Evolutionary conservation across 1,140 invertebrate genomes (phyloP).

Genomic region (Drosophila repletoides): DNA sequence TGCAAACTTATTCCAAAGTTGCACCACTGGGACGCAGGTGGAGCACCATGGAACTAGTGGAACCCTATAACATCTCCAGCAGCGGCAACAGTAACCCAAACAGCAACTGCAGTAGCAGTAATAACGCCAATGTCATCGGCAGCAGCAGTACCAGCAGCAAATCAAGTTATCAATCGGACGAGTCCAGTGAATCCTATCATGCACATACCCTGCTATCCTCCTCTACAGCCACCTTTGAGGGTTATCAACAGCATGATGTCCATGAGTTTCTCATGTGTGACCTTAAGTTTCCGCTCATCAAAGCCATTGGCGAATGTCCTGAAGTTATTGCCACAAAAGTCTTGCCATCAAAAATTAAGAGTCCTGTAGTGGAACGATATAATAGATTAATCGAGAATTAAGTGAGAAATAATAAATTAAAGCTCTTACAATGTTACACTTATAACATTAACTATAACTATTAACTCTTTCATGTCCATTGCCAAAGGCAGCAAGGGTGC

Average conservation of each 20-base stretch:
- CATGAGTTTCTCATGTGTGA: conserved; percentile 94
- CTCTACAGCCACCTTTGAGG: conserved; percentile 94
- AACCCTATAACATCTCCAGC: no score
- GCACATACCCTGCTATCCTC: conserved; percentile 92
- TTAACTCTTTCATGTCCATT: no score
- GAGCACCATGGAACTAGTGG: conserved; percentile 91
- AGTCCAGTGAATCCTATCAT: conserved; percentile 89
- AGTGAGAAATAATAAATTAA: no score
- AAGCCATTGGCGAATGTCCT: conserved; percentile 75
- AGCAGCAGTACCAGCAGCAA: conserved; percentile 71
- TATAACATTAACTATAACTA: no score
- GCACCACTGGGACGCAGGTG: conserved; percentile 90
- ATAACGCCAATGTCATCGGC: conserved; percentile 38
- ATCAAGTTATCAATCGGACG: conserved; percentile 85
- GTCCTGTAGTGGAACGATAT: no score
- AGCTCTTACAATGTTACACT: no score
- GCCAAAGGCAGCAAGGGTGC: conserved; percentile 66
- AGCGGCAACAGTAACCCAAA: conserved; percentile 35
- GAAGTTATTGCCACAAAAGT: conserved; percentile 80
- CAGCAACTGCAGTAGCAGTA: conserved; percentile 29
- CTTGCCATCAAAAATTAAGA: no score
- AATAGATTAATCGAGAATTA: no score
- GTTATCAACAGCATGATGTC: conserved; percentile 94
- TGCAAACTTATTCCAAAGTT: conserved; percentile 87
- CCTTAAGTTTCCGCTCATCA: conserved; percentile 87